phyloP scores from a whole-genome alignment of 2,113 vertebrate genomes.

The Nicator chloris region DNA sequence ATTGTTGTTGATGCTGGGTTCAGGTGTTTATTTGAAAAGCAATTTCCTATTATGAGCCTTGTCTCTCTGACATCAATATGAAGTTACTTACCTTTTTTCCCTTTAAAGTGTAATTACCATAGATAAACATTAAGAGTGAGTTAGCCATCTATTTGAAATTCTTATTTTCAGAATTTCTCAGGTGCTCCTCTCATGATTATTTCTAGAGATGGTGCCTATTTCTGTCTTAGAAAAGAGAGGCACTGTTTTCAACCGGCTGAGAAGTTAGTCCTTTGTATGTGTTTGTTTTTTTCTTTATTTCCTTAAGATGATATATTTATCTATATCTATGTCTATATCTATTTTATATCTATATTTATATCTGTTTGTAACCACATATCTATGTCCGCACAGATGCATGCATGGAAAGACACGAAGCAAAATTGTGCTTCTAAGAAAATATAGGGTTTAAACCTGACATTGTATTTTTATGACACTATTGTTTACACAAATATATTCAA shows the following conservation, averaged over 20 bases:
- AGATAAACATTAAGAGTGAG: neutral
- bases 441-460: neutral
- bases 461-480: neutral
- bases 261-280: neutral
- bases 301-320: neutral
- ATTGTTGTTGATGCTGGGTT: neutral
- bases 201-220: neutral
- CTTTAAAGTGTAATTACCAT: neutral
- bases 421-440: neutral
- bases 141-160: neutral
- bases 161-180: neutral
- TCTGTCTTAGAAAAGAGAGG: neutral
- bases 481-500: neutral
- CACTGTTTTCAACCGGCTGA: neutral
- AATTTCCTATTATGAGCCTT: neutral
- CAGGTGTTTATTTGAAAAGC: neutral
- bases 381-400: neutral
- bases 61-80: neutral
- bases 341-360: neutral
- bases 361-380: neutral
- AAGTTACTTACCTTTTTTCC: neutral
- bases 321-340: neutral
- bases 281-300: neutral
- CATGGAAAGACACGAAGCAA: neutral
- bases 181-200: fast-evolving